Percentiles rank a stretch among this genome's conserved stretches.
These are phyloP conservation scores for Idaea aversata DNA, from an alignment of 2,888 invertebrate species.

Conservation along the genomic window DNA sequence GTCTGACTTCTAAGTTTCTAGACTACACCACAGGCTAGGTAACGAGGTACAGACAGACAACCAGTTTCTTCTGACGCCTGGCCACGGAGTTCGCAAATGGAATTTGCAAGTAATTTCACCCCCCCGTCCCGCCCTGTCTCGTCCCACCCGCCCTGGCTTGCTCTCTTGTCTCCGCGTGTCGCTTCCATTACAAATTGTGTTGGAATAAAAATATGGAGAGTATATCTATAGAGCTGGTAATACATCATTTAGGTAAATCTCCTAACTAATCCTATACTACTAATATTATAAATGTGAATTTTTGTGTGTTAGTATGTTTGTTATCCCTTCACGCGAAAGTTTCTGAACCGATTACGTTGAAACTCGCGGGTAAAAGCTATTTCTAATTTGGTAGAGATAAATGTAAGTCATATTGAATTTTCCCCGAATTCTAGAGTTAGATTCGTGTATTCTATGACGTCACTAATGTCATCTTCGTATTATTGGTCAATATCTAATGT, in stretches of 20 bases:
- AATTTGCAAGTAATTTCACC: slow-evolving; percentile 79
- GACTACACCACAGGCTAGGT: slow-evolving; percentile 37
- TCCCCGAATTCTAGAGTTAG: no score
- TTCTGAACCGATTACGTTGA: no score
- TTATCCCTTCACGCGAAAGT: no score
- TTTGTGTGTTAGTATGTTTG: no score
- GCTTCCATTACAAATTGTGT: slow-evolving; percentile 80
- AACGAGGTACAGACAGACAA: slow-evolving; percentile 39
- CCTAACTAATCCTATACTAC: background rate
- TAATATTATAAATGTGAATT: no score
- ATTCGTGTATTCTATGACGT: no score
- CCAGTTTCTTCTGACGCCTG: slow-evolving; percentile 67
- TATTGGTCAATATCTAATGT: no score
- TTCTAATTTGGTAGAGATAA: no score
- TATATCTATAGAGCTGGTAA: slow-evolving; percentile 50
- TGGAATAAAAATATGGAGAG: slow-evolving; percentile 74
- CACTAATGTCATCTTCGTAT: no score
- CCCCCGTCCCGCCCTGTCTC: slow-evolving; percentile 42
- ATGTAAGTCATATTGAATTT: no score
- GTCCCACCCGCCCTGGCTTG: slow-evolving; percentile 50
- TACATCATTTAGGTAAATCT: slow-evolving; percentile 7
- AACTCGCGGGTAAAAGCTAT: no score
- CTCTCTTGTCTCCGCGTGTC: slow-evolving; percentile 78
- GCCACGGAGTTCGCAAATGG: slow-evolving; percentile 74
- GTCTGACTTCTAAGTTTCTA: slow-evolving; percentile 21